Base-by-base conservation (phyloP, 2,797 vertebrate species). In the Macrochelys suwanniensis region DNA sequence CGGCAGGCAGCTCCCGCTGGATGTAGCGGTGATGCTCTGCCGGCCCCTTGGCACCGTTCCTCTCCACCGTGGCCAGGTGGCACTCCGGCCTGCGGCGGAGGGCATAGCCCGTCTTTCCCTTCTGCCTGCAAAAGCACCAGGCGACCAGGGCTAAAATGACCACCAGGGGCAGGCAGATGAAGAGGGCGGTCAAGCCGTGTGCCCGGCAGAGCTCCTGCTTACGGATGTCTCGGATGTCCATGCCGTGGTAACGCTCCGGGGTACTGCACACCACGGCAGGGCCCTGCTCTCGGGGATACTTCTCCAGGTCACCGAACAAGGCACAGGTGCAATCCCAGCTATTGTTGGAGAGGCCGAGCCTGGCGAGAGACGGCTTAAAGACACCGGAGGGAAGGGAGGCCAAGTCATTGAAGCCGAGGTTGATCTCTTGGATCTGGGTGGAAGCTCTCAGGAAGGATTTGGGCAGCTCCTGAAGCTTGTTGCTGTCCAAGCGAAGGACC, bases 311-410 rank as follows among this genome's bases (percentile, higher is more conserved):
- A 77, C 98, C 98, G 61, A 99, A 76, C 7, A 99, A 94, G 42
- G 95, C 45, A 25, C 99, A 99, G 76, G 98, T 98, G 95, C 99
- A 99, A 71, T 98, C 98, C 99, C 99, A 99, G 53, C 93, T 98
- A 95, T 99, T 99, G 68, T 98, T 98, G 51, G 97, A 97, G 84
- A 99, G 97, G 50, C 98, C 97, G 81, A 99, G 98, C 6, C 56
- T 97, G 25, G 94, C 90, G 68, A 99, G 98, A 2, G 95, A 96
- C 0, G 98, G 97, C 80, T 98, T 98, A 54, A 99, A 96, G 47
- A 99, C 65, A 23, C 98, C 96, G 3, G 56, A 50, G 0, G 99
- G 98, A 37, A 99, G 97, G 83, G 97, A 94, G 4, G 83, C 96
- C 16, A 99, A 96, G 23, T 89, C 95, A 84, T 99, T 99, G 84